These are phyloP conservation scores for Pocillopora grandis DNA, from an alignment of 92 coral and sea anemone genomes.

Conservation along the genomic window DNA sequence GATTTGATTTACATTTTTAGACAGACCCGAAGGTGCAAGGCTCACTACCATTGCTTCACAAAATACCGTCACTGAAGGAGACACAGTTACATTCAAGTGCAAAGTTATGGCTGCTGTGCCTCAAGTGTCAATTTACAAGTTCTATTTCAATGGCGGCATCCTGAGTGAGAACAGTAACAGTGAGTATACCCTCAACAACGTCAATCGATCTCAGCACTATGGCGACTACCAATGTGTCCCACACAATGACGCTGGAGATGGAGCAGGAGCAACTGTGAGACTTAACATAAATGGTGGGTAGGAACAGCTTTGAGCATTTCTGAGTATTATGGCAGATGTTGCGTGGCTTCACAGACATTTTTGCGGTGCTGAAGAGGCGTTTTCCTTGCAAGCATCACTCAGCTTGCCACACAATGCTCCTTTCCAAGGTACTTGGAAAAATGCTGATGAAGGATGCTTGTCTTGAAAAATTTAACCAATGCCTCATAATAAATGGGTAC, in stretches of 20 bases:
- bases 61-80: slow-evolving; percentile 17
- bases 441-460: too few relatives aligned
- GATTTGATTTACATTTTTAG: neutral
- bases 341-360: too few relatives aligned
- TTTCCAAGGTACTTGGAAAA: too few relatives aligned
- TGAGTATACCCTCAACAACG: neutral
- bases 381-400: too few relatives aligned
- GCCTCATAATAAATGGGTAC: too few relatives aligned
- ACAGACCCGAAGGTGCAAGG: slow-evolving; percentile 7
- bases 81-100: slow-evolving; percentile 5
- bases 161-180: neutral
- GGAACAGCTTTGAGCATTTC: too few relatives aligned
- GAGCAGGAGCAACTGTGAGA: neutral
- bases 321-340: too few relatives aligned
- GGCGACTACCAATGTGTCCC: slow-evolving; percentile 20
- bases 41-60: neutral
- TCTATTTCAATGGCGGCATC: neutral
- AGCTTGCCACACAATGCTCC: too few relatives aligned
- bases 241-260: slow-evolving; percentile 17
- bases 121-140: slow-evolving; percentile 23
- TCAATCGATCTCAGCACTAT: slow-evolving; percentile 15
- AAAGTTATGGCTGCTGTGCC: slow-evolving; percentile 28
- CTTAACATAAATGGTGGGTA: slow-evolving; percentile 21
- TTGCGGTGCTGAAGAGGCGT: neutral
- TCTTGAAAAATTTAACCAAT: too few relatives aligned